Conservation (phyloP, 2,888 invertebrate genomes). For the Altica lythri region DNA sequence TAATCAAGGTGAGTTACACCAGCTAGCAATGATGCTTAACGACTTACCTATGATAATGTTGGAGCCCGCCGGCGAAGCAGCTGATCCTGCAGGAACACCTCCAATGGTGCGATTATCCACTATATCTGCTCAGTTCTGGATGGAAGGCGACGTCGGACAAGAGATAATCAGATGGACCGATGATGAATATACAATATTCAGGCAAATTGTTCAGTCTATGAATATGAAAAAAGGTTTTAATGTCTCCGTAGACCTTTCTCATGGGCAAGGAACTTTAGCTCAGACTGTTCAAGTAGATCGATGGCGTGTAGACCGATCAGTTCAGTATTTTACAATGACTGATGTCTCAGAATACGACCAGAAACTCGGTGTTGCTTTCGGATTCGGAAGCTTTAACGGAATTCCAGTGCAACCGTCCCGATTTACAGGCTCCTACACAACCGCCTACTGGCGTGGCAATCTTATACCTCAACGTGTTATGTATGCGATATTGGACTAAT, state of each 20-base stretch:
- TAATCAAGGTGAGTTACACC: conserved; percentile 5
- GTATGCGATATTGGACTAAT: too few relatives aligned
- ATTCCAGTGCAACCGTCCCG: background rate
- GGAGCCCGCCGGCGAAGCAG: background rate
- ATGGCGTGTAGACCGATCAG: background rate
- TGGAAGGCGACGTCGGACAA: background rate
- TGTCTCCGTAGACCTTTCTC: background rate
- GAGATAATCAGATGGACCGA: conserved; percentile 1
- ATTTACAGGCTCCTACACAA: background rate
- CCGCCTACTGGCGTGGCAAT: conserved; percentile 1
- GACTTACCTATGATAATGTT: background rate
- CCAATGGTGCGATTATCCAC: background rate
- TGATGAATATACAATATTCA: background rate
- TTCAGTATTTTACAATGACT: conserved; percentile 9
- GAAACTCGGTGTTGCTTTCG: conserved; percentile 12
- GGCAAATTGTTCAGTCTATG: background rate
- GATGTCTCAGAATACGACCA: conserved; percentile 10
- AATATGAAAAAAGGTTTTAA: background rate
- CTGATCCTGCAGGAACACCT: background rate
- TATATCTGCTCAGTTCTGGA: conserved; percentile 1
- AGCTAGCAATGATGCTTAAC: background rate
- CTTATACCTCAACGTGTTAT: too few relatives aligned
- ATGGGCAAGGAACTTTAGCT: background rate
- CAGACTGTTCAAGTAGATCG: background rate
- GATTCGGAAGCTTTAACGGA: background rate